These are phyloP conservation scores for Slavum lentiscoides DNA, from an alignment of 2,888 invertebrate species.

Conservation along the genomic window DNA sequence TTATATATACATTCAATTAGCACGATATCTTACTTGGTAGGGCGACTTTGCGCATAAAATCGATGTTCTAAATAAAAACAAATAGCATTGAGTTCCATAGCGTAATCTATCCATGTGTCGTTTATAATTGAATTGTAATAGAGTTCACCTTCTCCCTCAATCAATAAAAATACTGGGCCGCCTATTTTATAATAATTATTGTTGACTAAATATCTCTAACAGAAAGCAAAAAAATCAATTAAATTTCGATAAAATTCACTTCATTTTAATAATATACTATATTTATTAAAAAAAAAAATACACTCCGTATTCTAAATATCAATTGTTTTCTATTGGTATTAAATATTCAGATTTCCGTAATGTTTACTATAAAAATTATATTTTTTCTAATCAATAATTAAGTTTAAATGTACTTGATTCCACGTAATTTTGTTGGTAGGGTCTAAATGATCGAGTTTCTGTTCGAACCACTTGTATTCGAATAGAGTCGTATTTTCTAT, in stretches of 20 bases:
- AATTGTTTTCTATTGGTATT: too few relatives aligned
- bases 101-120: constrained; percentile 86
- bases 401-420: constrained; percentile 68
- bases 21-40: constrained; percentile 69
- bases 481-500: background rate
- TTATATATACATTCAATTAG: too few relatives aligned
- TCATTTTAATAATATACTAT: too few relatives aligned
- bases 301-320: too few relatives aligned
- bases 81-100: constrained; percentile 76
- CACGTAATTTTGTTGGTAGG: constrained; percentile 71
- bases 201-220: constrained; percentile 57
- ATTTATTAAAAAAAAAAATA: too few relatives aligned
- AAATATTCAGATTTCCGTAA: too few relatives aligned
- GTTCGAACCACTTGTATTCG: constrained; percentile 75
- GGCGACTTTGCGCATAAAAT: constrained; percentile 90
- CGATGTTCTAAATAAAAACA: constrained; percentile 90
- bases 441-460: constrained; percentile 82
- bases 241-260: too few relatives aligned
- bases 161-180: constrained; percentile 89
- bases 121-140: constrained; percentile 82
- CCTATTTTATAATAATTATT: constrained; percentile 58
- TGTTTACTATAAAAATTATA: too few relatives aligned
- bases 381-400: too few relatives aligned
- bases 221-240: background rate
- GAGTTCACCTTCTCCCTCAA: constrained; percentile 90